Conservation (phyloP, 2,888 invertebrate species). For the Drosophila acutilabella region DNA sequence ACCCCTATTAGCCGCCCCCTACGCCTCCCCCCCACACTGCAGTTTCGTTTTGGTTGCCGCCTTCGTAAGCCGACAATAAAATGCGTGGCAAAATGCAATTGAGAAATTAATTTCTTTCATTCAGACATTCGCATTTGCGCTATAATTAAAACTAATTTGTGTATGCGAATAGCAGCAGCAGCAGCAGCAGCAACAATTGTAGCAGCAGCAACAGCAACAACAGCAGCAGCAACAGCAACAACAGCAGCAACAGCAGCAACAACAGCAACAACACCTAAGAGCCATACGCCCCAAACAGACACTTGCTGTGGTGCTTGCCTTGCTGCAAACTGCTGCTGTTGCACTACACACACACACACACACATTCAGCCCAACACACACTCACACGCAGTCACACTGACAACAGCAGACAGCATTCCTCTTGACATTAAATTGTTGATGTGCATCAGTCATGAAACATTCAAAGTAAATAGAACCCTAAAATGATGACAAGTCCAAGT, state of each 20-base stretch:
- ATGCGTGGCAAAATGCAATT: slow-evolving; percentile 80
- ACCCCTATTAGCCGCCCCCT: neutral
- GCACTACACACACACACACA: slow-evolving; percentile 8
- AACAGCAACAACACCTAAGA: slow-evolving; percentile 42
- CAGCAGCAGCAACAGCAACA: slow-evolving; percentile 14
- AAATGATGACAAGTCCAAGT: slow-evolving; percentile 17
- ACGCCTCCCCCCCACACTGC: neutral
- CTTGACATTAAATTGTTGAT: slow-evolving; percentile 37
- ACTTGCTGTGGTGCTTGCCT: slow-evolving; percentile 57
- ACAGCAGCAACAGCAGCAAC: slow-evolving; percentile 17
- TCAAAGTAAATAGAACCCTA: slow-evolving; percentile 15
- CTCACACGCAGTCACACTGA: slow-evolving; percentile 1
- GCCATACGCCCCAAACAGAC: slow-evolving; percentile 72
- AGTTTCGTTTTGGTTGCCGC: slow-evolving; percentile 55
- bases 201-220: slow-evolving; percentile 4
- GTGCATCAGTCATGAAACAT: slow-evolving; percentile 20
- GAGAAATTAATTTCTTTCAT: slow-evolving; percentile 79
- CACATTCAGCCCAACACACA: neutral
- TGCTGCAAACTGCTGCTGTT: slow-evolving; percentile 24
- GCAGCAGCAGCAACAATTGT: slow-evolving; percentile 6
- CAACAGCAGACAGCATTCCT: slow-evolving; percentile 20
- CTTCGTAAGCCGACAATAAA: slow-evolving; percentile 72
- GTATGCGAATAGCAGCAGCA: slow-evolving; percentile 61
- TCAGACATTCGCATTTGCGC: slow-evolving; percentile 79
- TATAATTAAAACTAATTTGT: slow-evolving; percentile 81